Conservation (phyloP, 2,888 invertebrate species). For the Slavum lentiscoides region DNA sequence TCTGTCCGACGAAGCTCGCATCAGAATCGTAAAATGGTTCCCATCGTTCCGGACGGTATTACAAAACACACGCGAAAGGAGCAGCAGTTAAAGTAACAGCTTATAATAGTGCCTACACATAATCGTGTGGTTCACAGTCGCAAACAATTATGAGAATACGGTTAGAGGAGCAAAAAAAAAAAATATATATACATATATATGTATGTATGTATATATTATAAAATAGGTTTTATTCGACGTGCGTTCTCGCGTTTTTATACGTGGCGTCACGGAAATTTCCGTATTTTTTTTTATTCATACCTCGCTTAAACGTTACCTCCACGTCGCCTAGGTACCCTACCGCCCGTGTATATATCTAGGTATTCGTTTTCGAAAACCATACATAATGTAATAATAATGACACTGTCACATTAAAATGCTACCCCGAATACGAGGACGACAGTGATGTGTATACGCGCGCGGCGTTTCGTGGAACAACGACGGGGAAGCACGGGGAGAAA, state of each 20-base stretch:
- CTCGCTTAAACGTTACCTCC: constrained; percentile 1
- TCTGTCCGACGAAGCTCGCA: no score
- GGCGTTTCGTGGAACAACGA: constrained; percentile 7
- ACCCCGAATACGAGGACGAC: background rate
- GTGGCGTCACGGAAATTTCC: constrained; percentile 25
- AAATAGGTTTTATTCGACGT: background rate
- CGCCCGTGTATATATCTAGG: background rate
- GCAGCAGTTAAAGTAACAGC: no score
- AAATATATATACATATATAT: no score
- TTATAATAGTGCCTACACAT: no score
- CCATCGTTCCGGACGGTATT: no score
- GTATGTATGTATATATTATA: no score
- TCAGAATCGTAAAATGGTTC: no score
- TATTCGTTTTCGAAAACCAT: constrained; percentile 34
- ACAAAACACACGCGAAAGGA: no score
- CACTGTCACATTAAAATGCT: constrained; percentile 49
- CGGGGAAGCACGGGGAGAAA: background rate
- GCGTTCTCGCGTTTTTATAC: constrained; percentile 1
- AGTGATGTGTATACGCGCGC: background rate
- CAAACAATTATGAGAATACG: no score
- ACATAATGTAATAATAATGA: constrained; percentile 43
- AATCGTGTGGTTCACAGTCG: no score
- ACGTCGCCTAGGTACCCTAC: background rate
- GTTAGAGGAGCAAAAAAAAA: no score
- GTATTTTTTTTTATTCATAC: constrained; percentile 38